Evolutionary conservation across 2,888 invertebrate species (phyloP).

Genomic region (Sisyra terminalis): DNA sequence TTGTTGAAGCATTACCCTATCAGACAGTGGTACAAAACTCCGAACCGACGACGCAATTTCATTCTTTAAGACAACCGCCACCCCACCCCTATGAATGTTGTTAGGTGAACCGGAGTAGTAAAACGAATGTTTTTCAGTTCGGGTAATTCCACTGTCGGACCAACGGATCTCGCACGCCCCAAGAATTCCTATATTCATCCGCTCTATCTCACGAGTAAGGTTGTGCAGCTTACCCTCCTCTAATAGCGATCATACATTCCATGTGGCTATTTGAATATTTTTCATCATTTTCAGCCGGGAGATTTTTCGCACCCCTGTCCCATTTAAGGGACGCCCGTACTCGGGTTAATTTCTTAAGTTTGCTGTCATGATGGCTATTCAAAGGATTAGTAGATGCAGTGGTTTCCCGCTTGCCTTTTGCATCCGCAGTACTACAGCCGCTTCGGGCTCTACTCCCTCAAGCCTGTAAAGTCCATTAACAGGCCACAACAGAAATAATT

Average conservation of each 20-base stretch:
- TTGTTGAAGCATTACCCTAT: not conserved
- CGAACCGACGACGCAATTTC: not conserved
- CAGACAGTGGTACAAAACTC: not conserved
- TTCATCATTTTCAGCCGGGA: too few relatives aligned
- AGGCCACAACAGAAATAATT: too few relatives aligned
- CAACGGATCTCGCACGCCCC: not conserved
- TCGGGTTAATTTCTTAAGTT: too few relatives aligned
- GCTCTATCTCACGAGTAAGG: not conserved
- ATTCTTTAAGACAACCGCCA: not conserved
- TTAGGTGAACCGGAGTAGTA: not conserved
- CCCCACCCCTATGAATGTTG: not conserved
- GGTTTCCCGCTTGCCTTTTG: too few relatives aligned
- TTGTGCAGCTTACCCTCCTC: not conserved
- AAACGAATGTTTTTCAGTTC: not conserved
- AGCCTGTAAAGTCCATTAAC: too few relatives aligned
- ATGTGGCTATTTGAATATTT: too few relatives aligned
- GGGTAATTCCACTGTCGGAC: not conserved
- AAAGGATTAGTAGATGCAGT: too few relatives aligned
- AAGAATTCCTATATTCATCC: not conserved
- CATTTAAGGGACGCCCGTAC: too few relatives aligned
- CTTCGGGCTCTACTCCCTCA: too few relatives aligned
- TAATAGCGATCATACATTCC: not conserved
- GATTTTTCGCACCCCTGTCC: too few relatives aligned
- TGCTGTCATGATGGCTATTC: too few relatives aligned
- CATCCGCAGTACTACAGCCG: too few relatives aligned